These are phyloP conservation scores for Phyllostomus discolor DNA, from an alignment of 2,113 vertebrate species.

Conservation along the genomic window DNA sequence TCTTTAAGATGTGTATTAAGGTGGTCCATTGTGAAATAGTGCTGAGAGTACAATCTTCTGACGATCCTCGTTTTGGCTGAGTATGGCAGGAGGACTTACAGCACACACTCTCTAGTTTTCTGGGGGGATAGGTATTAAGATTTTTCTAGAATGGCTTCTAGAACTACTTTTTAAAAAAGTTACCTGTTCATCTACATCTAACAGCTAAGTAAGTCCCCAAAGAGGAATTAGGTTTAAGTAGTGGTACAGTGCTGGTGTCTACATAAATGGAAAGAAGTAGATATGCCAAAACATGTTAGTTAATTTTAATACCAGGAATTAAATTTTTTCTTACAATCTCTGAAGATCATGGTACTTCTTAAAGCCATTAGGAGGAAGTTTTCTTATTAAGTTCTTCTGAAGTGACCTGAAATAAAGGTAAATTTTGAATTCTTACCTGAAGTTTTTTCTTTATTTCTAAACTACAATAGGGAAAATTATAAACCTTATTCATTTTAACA, in stretches of 20 bases:
- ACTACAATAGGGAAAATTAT: not conserved
- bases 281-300: not conserved
- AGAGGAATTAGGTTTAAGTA: not conserved
- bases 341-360: constrained; percentile 87
- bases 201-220: not conserved
- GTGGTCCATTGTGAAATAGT: not conserved
- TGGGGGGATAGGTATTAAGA: not conserved
- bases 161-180: not conserved
- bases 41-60: not conserved
- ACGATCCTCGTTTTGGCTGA: not conserved
- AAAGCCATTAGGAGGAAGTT: constrained; percentile 88
- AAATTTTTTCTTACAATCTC: constrained; percentile 88
- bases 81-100: not conserved
- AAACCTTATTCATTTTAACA: not conserved
- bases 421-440: not conserved
- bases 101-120: not conserved
- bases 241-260: not conserved
- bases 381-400: constrained; percentile 86
- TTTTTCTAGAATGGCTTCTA: constrained; percentile 21
- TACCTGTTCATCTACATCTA: not conserved
- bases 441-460: not conserved
- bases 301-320: not conserved
- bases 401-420: constrained; percentile 86
- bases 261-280: not conserved
- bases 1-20: not conserved